phyloP scores from a whole-genome alignment of 2,888 invertebrate species.

The Epinotia brunnichana region DNA sequence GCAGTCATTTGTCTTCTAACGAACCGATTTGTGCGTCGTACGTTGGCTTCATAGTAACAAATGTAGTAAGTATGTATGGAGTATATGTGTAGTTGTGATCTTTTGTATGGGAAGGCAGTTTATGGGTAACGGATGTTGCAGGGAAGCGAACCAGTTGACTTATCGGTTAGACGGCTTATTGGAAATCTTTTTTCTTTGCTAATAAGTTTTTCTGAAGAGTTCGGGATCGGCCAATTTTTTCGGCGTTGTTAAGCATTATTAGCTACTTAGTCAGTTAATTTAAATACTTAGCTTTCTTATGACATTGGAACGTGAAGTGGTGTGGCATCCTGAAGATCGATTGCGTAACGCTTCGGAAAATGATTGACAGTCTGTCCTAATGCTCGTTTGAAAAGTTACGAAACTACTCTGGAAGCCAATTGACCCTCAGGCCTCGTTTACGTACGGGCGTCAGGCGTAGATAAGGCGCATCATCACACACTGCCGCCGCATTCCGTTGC shows the following conservation, averaged over 20 bases:
- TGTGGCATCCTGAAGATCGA: no score
- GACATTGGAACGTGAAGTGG: no score
- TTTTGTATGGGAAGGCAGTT: conserved; percentile 39
- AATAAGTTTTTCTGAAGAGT: conserved; percentile 52
- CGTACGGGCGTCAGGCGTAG: no score
- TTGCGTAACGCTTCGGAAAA: no score
- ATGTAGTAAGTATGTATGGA: not conserved
- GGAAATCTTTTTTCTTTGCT: conserved; percentile 71
- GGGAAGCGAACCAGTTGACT: conserved; percentile 68
- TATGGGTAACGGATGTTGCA: conserved; percentile 77
- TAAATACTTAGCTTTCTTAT: no score
- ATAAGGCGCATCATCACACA: no score
- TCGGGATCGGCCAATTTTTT: not conserved
- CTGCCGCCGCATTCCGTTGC: no score
- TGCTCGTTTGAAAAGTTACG: no score
- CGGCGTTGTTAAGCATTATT: not conserved
- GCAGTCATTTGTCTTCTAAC: conserved; percentile 80
- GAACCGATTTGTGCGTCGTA: conserved; percentile 81
- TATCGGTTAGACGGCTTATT: conserved; percentile 71
- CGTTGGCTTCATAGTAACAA: not conserved
- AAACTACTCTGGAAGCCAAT: no score
- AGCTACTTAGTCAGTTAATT: no score
- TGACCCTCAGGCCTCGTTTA: no score
- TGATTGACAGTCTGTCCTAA: no score
- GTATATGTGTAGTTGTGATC: not conserved